Percentiles rank a stretch among this genome's conserved stretches.
Evolutionary conservation across 2,113 vertebrate genomes (phyloP).

Genomic region (Puntigrus tetrazona): DNA sequence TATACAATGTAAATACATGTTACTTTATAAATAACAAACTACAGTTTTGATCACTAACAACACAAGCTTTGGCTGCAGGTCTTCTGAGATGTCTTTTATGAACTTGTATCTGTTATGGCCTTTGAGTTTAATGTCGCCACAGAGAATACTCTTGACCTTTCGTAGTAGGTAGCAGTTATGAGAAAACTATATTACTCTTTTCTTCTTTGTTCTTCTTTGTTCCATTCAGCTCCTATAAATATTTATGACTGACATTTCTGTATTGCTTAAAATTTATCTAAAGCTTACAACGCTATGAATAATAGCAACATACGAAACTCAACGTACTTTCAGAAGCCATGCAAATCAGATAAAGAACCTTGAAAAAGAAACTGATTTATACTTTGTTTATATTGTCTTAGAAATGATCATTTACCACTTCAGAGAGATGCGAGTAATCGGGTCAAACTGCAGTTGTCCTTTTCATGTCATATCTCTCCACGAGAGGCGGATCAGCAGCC

Average conservation of each 20-base stretch:
- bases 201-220: neutral
- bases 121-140: neutral
- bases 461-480: conserved; percentile 13
- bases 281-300: neutral
- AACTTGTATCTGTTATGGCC: neutral
- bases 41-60: neutral
- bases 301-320: neutral
- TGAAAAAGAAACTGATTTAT: neutral
- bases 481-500: conserved; percentile 18
- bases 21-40: conserved; percentile 1
- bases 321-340: neutral
- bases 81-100: neutral
- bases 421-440: neutral
- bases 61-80: neutral
- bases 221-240: neutral
- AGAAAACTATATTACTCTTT: neutral
- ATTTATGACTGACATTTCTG: neutral
- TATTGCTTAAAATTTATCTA: neutral
- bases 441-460: conserved; percentile 36
- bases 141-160: neutral
- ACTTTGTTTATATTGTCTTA: conserved; percentile 8
- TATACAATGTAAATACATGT: too few species aligned
- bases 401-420: neutral
- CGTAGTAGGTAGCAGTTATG: neutral
- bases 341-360: conserved; percentile 2